Evolutionary conservation across 2,113 vertebrate genomes (phyloP).

Genomic region (Gadus macrocephalus): DNA sequence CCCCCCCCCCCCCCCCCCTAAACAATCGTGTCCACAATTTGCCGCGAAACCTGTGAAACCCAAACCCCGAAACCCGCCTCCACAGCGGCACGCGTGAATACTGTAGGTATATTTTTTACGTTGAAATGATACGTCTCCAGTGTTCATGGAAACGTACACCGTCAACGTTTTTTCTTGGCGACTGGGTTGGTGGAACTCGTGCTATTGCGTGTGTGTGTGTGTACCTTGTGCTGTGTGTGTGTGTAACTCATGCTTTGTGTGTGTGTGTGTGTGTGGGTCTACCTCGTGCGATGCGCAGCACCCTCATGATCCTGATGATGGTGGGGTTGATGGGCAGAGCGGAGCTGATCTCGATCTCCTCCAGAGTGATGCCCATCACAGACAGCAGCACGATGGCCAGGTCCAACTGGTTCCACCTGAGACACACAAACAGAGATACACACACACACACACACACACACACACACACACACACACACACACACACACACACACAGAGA

Average conservation of each 20-base stretch:
- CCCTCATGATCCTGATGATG: constrained; percentile 49
- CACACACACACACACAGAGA: constrained; percentile 14
- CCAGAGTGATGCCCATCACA: constrained; percentile 17
- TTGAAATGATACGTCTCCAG: no score
- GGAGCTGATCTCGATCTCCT: constrained; percentile 48
- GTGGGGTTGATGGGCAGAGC: constrained; percentile 47
- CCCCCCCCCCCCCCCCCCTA: no score
- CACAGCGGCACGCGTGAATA: no score
- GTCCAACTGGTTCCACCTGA: constrained; percentile 50
- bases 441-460: not conserved
- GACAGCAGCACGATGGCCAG: constrained; percentile 46
- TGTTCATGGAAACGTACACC: no score
- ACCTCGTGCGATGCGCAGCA: constrained; percentile 48
- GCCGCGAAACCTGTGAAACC: no score
- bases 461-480: constrained; percentile 11
- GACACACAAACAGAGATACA: not conserved
- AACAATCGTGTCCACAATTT: no score
- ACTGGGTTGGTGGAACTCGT: no score
- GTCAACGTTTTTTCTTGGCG: no score
- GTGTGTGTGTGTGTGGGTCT: constrained; percentile 3
- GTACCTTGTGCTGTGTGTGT: not conserved
- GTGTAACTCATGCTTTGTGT: not conserved
- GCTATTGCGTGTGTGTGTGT: constrained; percentile 18
- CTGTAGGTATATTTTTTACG: no score
- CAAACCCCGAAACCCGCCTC: no score